Base-by-base conservation (phyloP, 2,113 vertebrate genomes). In the Harpagus bidentatus region DNA sequence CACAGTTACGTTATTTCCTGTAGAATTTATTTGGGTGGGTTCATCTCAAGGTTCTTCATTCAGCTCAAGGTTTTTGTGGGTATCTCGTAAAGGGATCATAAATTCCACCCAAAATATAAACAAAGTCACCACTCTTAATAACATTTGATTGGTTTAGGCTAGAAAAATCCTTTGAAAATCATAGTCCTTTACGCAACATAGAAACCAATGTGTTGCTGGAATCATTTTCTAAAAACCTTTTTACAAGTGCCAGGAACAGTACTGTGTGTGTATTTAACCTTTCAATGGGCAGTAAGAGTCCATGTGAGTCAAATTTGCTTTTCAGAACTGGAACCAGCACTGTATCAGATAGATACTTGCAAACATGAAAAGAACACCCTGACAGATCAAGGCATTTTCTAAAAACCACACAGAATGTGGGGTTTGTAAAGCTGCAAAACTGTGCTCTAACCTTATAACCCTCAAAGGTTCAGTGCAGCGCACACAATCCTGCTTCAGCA, bases 321-420 rank as follows among this genome's bases (percentile, higher is more conserved):
- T 97, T 87, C 66, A 90, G 77, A 88, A 77, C 26, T 88, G 86
- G 80, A 96, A 88, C 61, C 53, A 76, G 32, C 56, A 61, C 76
- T 78, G 36, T 59, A 72, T 65, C 76, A 63, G 77, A 76, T 5
- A 82, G 67, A 53, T 59, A 32, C 32, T 67, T 91, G 81, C 69
- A 74, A 86, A 80, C 66, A 82, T 87, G 73, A 82, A 93, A 94
- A 86, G 78, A 91, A 95, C 74, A 59, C 72, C 55, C 52, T 91
- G 78, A 79, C 67, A 96, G 86, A 88, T 93, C 40, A 77, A 94
- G 70, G 77, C 79, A n/a, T 67, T 96, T 95, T 91, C 93, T 69
- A n/a, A 91, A 82, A 92, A 23, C 40, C 43, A 61, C 48, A 56
- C 26, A 83, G 91, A 91, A 91, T 20, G 52, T 66, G 76, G 48